A percentile compares a stretch with the other conserved stretches of the same genome.
These are phyloP conservation scores for Chromoteleia sp. DNA, from an alignment of 2,888 invertebrate species.

Conservation along the genomic window DNA sequence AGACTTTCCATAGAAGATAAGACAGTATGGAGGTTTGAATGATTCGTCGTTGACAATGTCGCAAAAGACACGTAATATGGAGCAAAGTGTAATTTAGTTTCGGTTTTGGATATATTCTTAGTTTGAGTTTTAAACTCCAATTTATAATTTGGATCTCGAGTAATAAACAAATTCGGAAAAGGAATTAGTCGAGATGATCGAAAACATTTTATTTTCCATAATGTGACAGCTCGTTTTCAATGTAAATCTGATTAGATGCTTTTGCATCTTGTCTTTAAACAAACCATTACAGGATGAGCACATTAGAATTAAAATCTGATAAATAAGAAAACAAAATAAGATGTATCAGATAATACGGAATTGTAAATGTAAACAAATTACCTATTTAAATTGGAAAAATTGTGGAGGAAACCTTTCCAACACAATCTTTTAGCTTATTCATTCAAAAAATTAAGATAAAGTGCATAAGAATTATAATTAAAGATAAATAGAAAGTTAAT, in stretches of 20 bases:
- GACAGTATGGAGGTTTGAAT: background rate
- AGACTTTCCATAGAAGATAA: constrained; percentile 30
- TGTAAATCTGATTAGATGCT: background rate
- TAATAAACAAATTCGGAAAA: too few relatives aligned
- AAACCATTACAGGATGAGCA: background rate
- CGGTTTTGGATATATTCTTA: too few relatives aligned
- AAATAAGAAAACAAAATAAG: too few relatives aligned
- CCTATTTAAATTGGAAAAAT: too few relatives aligned
- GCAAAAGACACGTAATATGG: background rate
- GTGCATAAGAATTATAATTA: background rate
- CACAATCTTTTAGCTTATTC: too few relatives aligned
- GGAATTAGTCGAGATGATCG: too few relatives aligned
- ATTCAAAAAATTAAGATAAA: background rate
- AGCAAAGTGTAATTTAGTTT: too few relatives aligned
- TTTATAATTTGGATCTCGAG: background rate
- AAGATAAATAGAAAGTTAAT: too few relatives aligned
- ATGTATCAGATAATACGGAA: too few relatives aligned
- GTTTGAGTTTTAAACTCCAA: background rate
- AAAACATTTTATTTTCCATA: background rate
- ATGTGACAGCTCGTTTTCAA: background rate
- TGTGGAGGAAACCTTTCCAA: too few relatives aligned
- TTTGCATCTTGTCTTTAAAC: background rate
- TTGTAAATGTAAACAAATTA: too few relatives aligned
- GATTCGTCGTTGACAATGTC: constrained; percentile 47
- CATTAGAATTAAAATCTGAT: background rate